These are phyloP conservation scores for Drosophila cognata DNA, from an alignment of 2,888 invertebrate species.

Conservation along the genomic window DNA sequence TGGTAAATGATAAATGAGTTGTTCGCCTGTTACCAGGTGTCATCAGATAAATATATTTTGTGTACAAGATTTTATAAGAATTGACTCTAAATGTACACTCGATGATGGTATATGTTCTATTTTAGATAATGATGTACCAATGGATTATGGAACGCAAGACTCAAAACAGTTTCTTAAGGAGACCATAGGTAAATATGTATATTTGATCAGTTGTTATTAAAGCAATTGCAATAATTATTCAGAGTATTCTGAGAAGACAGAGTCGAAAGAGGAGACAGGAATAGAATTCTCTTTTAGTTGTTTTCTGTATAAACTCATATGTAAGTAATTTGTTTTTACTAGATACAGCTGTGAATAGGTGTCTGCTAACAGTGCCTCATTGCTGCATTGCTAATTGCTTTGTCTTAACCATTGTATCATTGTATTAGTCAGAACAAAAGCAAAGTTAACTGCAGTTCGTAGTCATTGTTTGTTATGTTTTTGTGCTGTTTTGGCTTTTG, in stretches of 20 bases:
- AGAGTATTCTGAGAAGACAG: neutral
- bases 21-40: neutral
- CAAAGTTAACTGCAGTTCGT: conserved; percentile 30
- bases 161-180: neutral
- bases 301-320: neutral
- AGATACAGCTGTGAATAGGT: neutral
- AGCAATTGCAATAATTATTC: neutral
- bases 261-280: neutral
- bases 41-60: conserved; percentile 1
- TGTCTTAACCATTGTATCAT: conserved; percentile 33
- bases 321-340: neutral
- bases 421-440: conserved; percentile 20
- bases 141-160: neutral
- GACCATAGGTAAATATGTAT: neutral
- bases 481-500: conserved; percentile 43
- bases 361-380: conserved; percentile 13
- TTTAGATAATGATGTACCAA: too few relatives aligned
- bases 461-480: conserved; percentile 12
- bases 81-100: neutral
- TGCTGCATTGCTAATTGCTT: conserved; percentile 37
- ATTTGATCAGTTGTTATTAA: neutral
- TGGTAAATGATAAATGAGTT: neutral
- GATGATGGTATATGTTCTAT: neutral
- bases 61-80: neutral
- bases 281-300: neutral